Evolutionary conservation across 2,113 vertebrate genomes (phyloP), one percentile per base, ranked within the genome.

Genomic region (Hystrix cristata): DNA sequence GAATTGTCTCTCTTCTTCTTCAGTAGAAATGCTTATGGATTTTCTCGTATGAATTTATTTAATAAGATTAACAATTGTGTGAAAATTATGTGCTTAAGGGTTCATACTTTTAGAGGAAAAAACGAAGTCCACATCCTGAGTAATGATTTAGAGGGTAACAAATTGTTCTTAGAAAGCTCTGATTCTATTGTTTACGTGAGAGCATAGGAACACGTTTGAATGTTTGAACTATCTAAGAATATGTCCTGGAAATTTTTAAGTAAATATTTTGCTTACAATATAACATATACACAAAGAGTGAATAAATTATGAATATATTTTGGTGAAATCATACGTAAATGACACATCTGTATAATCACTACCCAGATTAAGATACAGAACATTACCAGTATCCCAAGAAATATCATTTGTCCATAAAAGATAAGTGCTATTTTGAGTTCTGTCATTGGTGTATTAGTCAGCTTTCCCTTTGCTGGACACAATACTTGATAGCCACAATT

Each of bases 1-100:
- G 3, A 92, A 85, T 67, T 38, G 38, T 38, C 38, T 38, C 38
- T 38, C 38, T 38, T 85, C 2, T 60, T 85, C 9, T 85, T 46
- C 27, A 64, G 51, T 88, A 74, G 79, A 18, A 82, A 81, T 94
- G 90, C n/a, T 88, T 81, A 27, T 72, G 27, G 82, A 55, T 95
- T 94, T 71, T 93, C 12, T 57, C 6, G 21, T 71, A 55, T 60
- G 59, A 79, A 51, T 15, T 91, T 88, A 76, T 67, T 51, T 71
- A 89, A 25, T 31, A 60, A 55, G 6, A 25, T 7, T 87, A n/a
- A 80, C 88, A 83, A 19, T 89, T 34, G 65, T 51, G 3, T 82
- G 29, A 71, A 53, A 16, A 19, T 84, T 67, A 51, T 23, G 1
- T 48, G 6, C 67, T 18, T 69, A 69, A 53, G 10, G 34, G 34